These are phyloP conservation scores for Trilocha varians DNA, from an alignment of 2,888 invertebrate species.

Conservation along the genomic window DNA sequence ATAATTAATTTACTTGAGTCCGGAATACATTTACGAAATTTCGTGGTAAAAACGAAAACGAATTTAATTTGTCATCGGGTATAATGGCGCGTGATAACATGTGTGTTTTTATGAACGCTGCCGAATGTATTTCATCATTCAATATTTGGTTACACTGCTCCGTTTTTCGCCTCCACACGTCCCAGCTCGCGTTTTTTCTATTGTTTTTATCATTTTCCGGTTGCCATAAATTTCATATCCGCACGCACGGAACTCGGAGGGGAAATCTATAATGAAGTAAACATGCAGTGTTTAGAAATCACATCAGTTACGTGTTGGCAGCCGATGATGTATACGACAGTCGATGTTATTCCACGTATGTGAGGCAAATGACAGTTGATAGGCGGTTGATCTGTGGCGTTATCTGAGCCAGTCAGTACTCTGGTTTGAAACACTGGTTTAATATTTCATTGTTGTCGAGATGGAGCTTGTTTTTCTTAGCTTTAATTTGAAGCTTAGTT, in stretches of 20 bases:
- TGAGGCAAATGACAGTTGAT: no score
- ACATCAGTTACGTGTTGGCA: slow-evolving; percentile 1
- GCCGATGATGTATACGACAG: background rate
- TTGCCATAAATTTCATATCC: slow-evolving; percentile 4
- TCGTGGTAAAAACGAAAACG: no score
- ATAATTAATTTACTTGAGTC: background rate
- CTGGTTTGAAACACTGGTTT: no score
- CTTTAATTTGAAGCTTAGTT: no score
- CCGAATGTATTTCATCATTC: background rate
- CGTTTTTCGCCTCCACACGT: background rate
- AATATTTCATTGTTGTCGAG: no score
- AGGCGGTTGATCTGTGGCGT: no score
- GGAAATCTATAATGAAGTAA: slow-evolving; percentile 20
- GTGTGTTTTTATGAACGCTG: background rate
- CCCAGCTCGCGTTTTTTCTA: background rate
- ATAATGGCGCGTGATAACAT: background rate
- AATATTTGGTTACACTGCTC: background rate
- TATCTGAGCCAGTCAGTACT: no score
- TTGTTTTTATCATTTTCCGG: background rate
- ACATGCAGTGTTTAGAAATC: slow-evolving; percentile 33
- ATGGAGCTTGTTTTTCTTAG: no score
- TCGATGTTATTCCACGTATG: no score
- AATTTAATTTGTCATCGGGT: background rate
- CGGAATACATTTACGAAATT: no score
- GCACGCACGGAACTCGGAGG: slow-evolving; percentile 2